Percentiles rank a stretch among this genome's conserved stretches.
Evolutionary conservation across 2,797 vertebrate species (phyloP).

Genomic region (Rhodeus uyekii): DNA sequence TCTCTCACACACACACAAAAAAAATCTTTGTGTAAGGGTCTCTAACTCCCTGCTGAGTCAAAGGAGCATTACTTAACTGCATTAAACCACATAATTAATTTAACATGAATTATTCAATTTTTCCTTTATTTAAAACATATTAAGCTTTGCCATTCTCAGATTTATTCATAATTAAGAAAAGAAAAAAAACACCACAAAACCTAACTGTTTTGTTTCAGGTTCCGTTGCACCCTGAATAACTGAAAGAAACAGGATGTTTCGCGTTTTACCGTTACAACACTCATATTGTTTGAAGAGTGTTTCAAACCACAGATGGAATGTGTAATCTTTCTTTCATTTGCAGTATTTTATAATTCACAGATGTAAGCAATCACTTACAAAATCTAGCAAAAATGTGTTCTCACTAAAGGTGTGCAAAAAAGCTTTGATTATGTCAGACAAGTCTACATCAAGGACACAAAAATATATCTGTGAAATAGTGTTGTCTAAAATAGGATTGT

Average conservation of each 20-base stretch:
- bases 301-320: too few species aligned
- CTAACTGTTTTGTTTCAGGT: background rate
- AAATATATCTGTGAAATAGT: background rate
- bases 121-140: background rate
- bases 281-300: too few species aligned
- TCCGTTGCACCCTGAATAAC: slow-evolving; percentile 19
- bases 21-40: background rate
- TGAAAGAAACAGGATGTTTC: slow-evolving; percentile 6
- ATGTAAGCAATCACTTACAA: background rate
- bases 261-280: background rate
- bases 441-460: background rate
- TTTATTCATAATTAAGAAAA: too few species aligned
- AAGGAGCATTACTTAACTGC: background rate
- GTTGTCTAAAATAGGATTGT: background rate
- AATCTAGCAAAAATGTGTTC: background rate
- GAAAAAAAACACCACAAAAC: background rate
- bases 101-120: background rate
- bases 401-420: background rate
- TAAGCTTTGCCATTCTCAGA: background rate
- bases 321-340: background rate
- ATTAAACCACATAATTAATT: background rate
- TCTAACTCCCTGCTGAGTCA: background rate
- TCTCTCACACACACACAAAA: background rate
- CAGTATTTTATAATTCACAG: background rate
- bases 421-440: background rate